Conservation (phyloP, 2,888 invertebrate genomes). For the Cheilosia variabilis region DNA sequence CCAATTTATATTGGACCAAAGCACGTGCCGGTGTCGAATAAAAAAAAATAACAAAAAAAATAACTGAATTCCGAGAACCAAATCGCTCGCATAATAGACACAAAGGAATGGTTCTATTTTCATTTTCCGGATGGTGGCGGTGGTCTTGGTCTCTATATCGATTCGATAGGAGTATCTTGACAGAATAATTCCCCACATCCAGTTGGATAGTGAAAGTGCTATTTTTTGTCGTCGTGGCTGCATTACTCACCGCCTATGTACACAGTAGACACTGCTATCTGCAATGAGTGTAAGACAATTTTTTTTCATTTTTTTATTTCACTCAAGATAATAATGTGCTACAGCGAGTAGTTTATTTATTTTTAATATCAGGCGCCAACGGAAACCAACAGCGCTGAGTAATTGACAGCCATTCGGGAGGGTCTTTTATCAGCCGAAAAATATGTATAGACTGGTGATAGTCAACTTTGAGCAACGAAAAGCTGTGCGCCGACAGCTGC, state of each 20-base stretch:
- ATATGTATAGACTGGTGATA: not conserved
- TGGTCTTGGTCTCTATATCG: not conserved
- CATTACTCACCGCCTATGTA: slow-evolving; percentile 6
- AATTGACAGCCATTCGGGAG: slow-evolving; percentile 26
- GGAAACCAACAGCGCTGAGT: slow-evolving; percentile 19
- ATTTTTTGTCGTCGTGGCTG: slow-evolving; percentile 8
- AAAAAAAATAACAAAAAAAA: not conserved
- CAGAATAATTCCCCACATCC: slow-evolving; percentile 17
- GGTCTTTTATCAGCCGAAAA: slow-evolving; percentile 7
- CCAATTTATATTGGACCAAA: not conserved
- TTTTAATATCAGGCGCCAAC: slow-evolving; percentile 40
- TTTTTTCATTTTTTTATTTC: not conserved
- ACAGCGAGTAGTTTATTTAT: slow-evolving; percentile 10
- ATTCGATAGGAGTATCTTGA: slow-evolving; percentile 5
- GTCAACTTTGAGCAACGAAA: not conserved
- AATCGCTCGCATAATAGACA: slow-evolving; percentile 28
- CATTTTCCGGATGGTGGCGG: not conserved
- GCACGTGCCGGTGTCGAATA: slow-evolving; percentile 12
- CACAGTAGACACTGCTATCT: slow-evolving; percentile 11
- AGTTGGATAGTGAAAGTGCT: slow-evolving; percentile 1
- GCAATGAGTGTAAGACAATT: not conserved
- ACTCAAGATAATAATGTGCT: slow-evolving; percentile 16
- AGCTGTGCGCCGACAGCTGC: not conserved
- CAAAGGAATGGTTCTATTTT: slow-evolving; percentile 43
- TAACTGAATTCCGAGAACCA: slow-evolving; percentile 5